A percentile compares a stretch with the other conserved stretches of the same genome.
phyloP scores from a whole-genome alignment of 2,888 invertebrate species.

The Pogonocherus hispidulus region DNA sequence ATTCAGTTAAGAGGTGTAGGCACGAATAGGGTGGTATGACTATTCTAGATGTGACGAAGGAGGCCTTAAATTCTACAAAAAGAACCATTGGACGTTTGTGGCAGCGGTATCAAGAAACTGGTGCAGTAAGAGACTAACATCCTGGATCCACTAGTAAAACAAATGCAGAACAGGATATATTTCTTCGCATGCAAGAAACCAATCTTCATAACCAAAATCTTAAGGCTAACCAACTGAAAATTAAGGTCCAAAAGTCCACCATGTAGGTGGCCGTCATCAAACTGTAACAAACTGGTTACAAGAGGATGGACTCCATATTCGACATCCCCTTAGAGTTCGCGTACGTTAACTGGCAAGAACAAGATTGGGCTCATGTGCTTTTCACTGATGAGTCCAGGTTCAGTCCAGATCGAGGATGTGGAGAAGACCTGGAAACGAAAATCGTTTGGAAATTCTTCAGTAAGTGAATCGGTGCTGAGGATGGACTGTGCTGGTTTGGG shows the following conservation, averaged over 20 bases:
- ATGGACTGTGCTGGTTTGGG: constrained; percentile 39
- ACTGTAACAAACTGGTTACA: not conserved
- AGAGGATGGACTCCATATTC: too few relatives aligned
- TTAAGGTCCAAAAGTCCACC: not conserved
- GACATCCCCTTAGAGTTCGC: not conserved
- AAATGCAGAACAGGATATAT: not conserved
- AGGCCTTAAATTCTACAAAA: not conserved
- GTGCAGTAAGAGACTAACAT: not conserved
- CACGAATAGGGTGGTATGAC: not conserved
- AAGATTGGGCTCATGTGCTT: constrained; percentile 29
- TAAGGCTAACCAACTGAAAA: not conserved
- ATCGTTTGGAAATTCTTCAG: constrained; percentile 32
- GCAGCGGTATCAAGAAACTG: not conserved
- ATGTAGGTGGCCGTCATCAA: not conserved
- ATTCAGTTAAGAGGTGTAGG: not conserved
- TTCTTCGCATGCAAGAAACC: constrained; percentile 1
- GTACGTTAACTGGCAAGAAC: constrained; percentile 23
- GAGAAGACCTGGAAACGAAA: constrained; percentile 29
- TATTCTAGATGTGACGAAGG: not conserved
- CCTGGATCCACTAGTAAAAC: not conserved
- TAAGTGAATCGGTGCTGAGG: constrained; percentile 36
- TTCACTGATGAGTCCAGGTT: constrained; percentile 43
- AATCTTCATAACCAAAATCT: not conserved
- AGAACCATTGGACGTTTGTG: not conserved
- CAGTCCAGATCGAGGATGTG: constrained; percentile 34